Evolutionary conservation across 2,113 vertebrate species (phyloP).

Genomic region (Athene noctua): DNA sequence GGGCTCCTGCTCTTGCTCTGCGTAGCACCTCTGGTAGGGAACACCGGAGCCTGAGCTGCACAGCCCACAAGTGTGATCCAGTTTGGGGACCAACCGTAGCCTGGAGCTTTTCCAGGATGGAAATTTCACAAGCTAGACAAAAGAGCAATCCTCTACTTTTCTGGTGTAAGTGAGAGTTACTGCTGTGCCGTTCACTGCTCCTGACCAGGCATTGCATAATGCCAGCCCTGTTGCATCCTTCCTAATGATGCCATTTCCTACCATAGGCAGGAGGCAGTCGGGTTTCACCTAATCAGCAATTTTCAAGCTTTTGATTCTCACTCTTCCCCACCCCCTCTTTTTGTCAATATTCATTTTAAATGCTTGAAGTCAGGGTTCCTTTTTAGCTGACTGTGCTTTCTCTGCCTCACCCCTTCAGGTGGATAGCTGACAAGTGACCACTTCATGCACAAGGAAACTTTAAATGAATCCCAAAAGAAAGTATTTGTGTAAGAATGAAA

Average conservation of each 20-base stretch:
- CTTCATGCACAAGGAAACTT: conserved; percentile 39
- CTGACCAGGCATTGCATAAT: conserved; percentile 28
- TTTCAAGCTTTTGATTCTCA: conserved; percentile 69
- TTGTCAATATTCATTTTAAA: conserved; percentile 79
- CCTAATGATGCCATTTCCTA: conserved; percentile 73
- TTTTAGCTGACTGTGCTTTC: conserved; percentile 75
- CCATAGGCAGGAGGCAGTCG: conserved; percentile 42
- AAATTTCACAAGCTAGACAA: background rate
- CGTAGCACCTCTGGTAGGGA: accelerated
- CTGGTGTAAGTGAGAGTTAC: background rate
- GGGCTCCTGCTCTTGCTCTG: background rate
- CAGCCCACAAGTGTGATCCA: background rate
- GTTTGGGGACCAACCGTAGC: background rate
- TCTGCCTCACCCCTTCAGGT: conserved; percentile 60
- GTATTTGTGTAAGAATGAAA: conserved; percentile 54
- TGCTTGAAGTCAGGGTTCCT: conserved; percentile 69
- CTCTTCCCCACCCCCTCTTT: conserved; percentile 24
- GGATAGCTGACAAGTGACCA: conserved; percentile 72
- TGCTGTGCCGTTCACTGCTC: background rate
- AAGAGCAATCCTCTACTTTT: background rate
- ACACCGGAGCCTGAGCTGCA: too few species aligned
- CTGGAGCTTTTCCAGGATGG: background rate
- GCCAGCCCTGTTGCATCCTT: conserved; percentile 45
- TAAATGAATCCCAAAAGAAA: conserved; percentile 63
- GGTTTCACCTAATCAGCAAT: conserved; percentile 70